Base-by-base conservation (phyloP, 2,797 vertebrate species). In the Eulemur mongoz region DNA sequence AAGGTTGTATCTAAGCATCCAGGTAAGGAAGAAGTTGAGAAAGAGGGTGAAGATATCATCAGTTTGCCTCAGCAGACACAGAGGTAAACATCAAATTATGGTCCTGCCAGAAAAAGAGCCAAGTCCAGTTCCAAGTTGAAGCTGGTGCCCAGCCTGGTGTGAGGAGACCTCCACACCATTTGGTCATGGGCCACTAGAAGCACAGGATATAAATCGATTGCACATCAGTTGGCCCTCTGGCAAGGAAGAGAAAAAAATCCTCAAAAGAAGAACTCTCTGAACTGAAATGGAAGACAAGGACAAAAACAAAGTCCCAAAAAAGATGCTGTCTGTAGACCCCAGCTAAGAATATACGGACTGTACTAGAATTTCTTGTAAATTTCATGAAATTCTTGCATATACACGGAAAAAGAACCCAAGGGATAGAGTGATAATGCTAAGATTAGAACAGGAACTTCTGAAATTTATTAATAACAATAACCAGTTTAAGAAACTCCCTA, bases 341-440 rank as follows among this genome's bases (percentile, higher is more conserved):
- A 99, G 99, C 98, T 99, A 99, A 98, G 99, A 99, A 98, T 99
- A 99, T 88, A 99, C 99, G 17, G 99, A 99, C 98, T 99, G 99
- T 97, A 99, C 99, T 93, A 99, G 99, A 98, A 99, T n/a, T n/a
- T 65, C 63, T n/a, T 65, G 6, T 65, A 7, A 65, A 65, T 98
- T 99, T 98, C 99, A 99, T 78, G 99, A 99, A 98, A 99, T 99
- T 99, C 98, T 99, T 99, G 99, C 99, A 99, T 99, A 99, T 99
- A 69, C 18, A 20, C 43, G 30, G n/a, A 50, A 30, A 76, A 38
- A 57, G 35, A 54, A 72, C 22, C 61, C n/a, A 17, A 2, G 99
- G 99, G 99, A 99, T 98, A 99, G 99, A 99, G 99, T 99, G 99
- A 99, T 99, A 99, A 99, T 99, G 99, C 99, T 99, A 97, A 99